These are phyloP conservation scores for Heliothis subflexa DNA, from an alignment of 1,140 invertebrate species.

Conservation along the genomic window DNA sequence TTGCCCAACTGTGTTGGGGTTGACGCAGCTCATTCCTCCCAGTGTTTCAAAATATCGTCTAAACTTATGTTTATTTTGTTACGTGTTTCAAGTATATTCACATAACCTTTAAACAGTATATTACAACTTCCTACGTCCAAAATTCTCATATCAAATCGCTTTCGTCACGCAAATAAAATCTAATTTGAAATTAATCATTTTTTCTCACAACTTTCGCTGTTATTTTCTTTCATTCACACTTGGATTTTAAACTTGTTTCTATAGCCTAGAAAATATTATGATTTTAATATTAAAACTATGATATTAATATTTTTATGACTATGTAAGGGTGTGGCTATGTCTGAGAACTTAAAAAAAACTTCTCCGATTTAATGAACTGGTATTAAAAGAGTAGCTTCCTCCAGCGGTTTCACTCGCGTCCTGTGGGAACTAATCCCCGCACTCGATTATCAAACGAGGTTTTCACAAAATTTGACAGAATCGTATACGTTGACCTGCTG, in stretches of 20 bases:
- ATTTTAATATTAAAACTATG: constrained; percentile 12
- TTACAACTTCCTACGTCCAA: constrained; percentile 26
- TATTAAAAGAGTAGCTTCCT: too few species aligned
- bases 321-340: background rate
- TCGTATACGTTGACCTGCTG: too few species aligned
- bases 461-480: too few species aligned
- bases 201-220: constrained; percentile 27
- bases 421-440: too few species aligned
- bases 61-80: too few species aligned
- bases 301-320: constrained; percentile 23
- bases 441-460: too few species aligned
- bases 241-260: background rate
- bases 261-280: background rate
- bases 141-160: constrained; percentile 27
- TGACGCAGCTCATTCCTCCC: too few species aligned
- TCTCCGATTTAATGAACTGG: too few species aligned
- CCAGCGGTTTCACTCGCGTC: too few species aligned
- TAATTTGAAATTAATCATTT: constrained; percentile 24
- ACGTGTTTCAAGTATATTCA: background rate
- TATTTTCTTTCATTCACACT: constrained; percentile 36
- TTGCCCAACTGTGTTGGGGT: too few species aligned
- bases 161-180: constrained; percentile 30
- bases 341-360: background rate
- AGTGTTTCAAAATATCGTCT: too few species aligned
- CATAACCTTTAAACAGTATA: background rate